phyloP scores from a whole-genome alignment of 92 coral and sea anemone genomes.

The Blastomussa wellsi region DNA sequence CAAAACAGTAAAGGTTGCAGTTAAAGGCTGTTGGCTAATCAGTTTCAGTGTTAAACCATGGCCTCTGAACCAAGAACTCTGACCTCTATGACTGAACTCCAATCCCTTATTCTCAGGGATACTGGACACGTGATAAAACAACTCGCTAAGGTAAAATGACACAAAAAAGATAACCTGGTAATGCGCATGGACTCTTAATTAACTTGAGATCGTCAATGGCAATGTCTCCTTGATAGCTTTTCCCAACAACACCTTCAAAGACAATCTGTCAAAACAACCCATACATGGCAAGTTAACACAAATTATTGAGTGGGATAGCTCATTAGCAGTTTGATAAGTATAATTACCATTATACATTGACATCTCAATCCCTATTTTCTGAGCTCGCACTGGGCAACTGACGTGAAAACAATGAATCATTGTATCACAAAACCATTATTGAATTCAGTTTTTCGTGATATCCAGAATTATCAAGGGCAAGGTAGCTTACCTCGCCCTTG shows the following conservation, averaged over 20 bases:
- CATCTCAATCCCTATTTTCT: too few relatives aligned
- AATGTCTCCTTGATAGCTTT: slow-evolving; percentile 76
- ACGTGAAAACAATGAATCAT: too few relatives aligned
- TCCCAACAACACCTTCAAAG: slow-evolving; percentile 80
- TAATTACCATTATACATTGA: too few relatives aligned
- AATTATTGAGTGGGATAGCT: too few relatives aligned
- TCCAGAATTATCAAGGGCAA: too few relatives aligned
- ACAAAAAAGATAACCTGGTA: slow-evolving; percentile 58
- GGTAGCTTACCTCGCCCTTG: too few relatives aligned
- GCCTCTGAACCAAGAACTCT: too few relatives aligned
- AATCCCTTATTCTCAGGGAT: neutral
- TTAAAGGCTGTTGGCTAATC: neutral
- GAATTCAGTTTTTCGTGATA: too few relatives aligned
- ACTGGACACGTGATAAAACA: neutral
- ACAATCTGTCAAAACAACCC: slow-evolving; percentile 55
- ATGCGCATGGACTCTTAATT: slow-evolving; percentile 73
- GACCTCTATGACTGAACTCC: too few relatives aligned
- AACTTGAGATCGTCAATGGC: slow-evolving; percentile 86
- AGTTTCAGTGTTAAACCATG: neutral
- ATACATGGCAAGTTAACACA: neutral
- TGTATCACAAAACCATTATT: too few relatives aligned
- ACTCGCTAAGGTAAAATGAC: neutral
- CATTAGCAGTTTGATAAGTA: too few relatives aligned
- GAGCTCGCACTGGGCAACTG: too few relatives aligned
- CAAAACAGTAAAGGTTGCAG: neutral